Percentiles rank a stretch among this genome's conserved stretches.
Conservation (phyloP, 2,797 vertebrate genomes). For the Meriones psammophilus region DNA sequence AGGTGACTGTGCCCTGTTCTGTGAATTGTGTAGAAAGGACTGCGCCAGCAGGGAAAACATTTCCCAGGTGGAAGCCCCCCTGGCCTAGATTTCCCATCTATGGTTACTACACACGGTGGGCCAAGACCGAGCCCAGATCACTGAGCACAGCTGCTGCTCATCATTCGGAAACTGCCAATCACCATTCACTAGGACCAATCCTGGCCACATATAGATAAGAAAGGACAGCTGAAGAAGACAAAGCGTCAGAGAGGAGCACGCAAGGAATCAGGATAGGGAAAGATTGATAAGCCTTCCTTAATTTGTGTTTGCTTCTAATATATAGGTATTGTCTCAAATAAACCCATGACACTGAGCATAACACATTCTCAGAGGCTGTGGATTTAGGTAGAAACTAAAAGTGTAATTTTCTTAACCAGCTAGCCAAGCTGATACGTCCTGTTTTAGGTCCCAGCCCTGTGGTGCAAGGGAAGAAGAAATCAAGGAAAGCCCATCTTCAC, state of each 20-base stretch:
- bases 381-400: background rate
- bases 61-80: background rate
- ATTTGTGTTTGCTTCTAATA: slow-evolving; percentile 1
- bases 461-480: background rate
- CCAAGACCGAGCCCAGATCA: background rate
- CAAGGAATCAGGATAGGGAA: background rate
- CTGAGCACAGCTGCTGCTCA: background rate
- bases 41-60: background rate
- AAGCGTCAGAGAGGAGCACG: background rate
- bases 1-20: background rate
- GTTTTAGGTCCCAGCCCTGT: background rate
- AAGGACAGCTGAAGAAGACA: background rate
- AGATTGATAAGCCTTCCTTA: background rate
- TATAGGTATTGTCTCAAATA: background rate
- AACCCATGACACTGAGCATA: background rate
- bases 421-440: background rate
- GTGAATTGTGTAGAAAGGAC: background rate
- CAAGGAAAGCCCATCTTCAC: background rate
- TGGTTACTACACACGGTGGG: no score
- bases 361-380: background rate
- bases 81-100: background rate
- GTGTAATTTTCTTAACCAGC: background rate
- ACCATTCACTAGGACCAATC: background rate
- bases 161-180: background rate
- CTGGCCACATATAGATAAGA: background rate